Percentiles rank a stretch among this genome's conserved stretches.
Evolutionary conservation across 2,113 vertebrate genomes (phyloP).

Genomic region (Uria aalge): DNA sequence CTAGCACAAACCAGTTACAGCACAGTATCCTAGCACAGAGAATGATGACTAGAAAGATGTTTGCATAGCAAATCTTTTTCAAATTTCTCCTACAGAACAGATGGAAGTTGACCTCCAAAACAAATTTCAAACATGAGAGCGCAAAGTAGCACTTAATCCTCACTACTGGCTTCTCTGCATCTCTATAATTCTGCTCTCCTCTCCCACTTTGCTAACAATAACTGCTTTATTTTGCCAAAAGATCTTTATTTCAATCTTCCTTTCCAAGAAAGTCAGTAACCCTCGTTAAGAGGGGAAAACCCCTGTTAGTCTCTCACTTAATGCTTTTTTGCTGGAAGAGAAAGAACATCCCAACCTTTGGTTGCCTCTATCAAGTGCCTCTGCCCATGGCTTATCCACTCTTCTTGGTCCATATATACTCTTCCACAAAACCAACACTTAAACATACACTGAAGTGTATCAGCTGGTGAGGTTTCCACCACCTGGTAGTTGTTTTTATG

Average conservation of each 20-base stretch:
- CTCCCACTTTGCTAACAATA: background rate
- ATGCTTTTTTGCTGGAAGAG: conserved; percentile 46
- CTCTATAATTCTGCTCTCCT: background rate
- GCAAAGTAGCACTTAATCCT: conserved; percentile 26
- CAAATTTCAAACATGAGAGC: background rate
- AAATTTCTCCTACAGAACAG: background rate
- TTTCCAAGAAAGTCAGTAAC: background rate
- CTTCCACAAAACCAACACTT: conserved; percentile 81
- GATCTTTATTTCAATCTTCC: background rate
- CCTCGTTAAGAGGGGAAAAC: background rate
- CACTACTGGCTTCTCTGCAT: background rate
- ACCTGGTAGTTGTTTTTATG: conserved; percentile 89
- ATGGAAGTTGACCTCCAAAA: background rate
- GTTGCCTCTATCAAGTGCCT: conserved; percentile 80
- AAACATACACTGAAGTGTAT: conserved; percentile 63
- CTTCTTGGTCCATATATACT: conserved; percentile 77
- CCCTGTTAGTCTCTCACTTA: background rate
- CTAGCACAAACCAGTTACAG: background rate
- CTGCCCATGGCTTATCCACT: conserved; percentile 82
- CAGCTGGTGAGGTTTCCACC: conserved; percentile 69
- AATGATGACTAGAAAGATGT: background rate
- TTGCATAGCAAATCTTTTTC: conserved; percentile 50
- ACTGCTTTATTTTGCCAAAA: background rate
- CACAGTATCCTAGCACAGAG: background rate
- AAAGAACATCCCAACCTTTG: conserved; percentile 78